phyloP scores from a whole-genome alignment of 2,888 invertebrate genomes.

The Plagiodera versicolora region DNA sequence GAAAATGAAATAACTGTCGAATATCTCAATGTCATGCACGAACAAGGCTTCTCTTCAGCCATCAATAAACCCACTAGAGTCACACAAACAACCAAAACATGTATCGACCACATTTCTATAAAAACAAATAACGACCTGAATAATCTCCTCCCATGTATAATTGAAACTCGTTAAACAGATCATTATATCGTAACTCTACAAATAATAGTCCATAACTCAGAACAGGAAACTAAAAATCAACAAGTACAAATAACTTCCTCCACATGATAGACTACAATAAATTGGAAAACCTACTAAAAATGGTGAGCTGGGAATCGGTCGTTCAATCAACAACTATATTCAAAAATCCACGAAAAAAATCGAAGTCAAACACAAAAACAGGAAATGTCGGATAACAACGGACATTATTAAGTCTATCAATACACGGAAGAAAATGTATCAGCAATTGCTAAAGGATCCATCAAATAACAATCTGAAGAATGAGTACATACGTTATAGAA shows the following conservation, averaged over 20 bases:
- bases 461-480: neutral
- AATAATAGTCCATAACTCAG: neutral
- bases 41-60: neutral
- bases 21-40: neutral
- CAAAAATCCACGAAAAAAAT: neutral
- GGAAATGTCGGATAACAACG: neutral
- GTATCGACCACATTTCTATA: neutral
- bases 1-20: conserved; percentile 5
- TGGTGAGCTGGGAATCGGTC: neutral
- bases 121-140: neutral
- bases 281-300: neutral
- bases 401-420: neutral
- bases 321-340: neutral
- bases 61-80: neutral
- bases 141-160: neutral
- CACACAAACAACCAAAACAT: neutral
- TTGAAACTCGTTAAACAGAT: neutral
- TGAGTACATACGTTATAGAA: neutral
- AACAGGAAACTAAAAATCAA: neutral
- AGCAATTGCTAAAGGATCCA: neutral
- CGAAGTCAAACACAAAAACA: neutral
- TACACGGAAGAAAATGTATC: neutral
- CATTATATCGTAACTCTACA: neutral
- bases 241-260: neutral
- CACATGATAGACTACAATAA: neutral